A percentile compares a stretch with the other conserved stretches of the same genome.
These are phyloP conservation scores for Thecocarcelia acutangulata DNA, from an alignment of 2,888 invertebrate species.

Conservation along the genomic window DNA sequence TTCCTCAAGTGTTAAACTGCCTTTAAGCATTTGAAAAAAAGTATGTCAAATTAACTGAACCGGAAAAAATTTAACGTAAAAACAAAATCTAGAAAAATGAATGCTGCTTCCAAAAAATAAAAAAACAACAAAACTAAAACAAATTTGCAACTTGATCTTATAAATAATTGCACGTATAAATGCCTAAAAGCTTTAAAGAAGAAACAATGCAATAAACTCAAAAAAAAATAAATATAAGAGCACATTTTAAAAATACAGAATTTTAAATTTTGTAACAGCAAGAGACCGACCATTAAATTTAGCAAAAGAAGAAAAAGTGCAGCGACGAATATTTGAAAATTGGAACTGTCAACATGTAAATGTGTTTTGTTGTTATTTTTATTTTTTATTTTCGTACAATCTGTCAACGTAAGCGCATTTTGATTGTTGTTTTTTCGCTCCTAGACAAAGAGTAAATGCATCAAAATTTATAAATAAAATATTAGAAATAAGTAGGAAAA, in stretches of 20 bases:
- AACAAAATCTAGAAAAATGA: conserved; percentile 25
- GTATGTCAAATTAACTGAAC: conserved; percentile 66
- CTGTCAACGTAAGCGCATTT: conserved; percentile 58
- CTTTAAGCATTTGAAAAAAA: conserved; percentile 33
- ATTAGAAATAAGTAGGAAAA: conserved; percentile 8
- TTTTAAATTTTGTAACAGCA: conserved; percentile 27
- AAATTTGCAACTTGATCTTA: conserved; percentile 68
- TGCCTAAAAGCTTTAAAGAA: conserved; percentile 41
- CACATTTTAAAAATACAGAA: conserved; percentile 27
- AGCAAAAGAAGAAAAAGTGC: conserved; percentile 27
- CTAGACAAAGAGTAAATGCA: conserved; percentile 5
- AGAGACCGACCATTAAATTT: conserved; percentile 28
- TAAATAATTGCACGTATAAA: conserved; percentile 59
- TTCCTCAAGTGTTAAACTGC: conserved; percentile 16
- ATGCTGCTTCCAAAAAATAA: conserved; percentile 28
- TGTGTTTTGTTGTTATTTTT: conserved; percentile 33
- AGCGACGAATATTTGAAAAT: conserved; percentile 44
- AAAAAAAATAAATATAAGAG: conserved; percentile 17
- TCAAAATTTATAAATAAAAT: conserved; percentile 36
- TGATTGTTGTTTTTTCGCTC: background rate
- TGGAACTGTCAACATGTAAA: conserved; percentile 64
- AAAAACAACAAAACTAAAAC: conserved; percentile 17
- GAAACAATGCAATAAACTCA: conserved; percentile 2
- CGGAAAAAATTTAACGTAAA: conserved; percentile 44
- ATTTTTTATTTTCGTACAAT: conserved; percentile 14